Conservation (phyloP, 37 sponge, comb jelly and placozoan genomes). For the Lycopodina hypogea region DNA sequence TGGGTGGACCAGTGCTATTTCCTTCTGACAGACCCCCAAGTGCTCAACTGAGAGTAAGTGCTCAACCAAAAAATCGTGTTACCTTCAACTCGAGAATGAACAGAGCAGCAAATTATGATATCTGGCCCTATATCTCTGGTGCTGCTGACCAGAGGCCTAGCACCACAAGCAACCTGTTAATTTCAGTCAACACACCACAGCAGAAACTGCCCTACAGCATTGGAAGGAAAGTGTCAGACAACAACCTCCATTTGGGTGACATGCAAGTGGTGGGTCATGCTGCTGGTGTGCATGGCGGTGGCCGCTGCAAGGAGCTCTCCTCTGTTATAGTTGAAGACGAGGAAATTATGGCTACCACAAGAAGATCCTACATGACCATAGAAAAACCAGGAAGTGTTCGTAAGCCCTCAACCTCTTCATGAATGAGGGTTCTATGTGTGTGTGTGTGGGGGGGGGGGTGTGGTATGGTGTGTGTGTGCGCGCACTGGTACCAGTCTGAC, state of each 20-base stretch:
- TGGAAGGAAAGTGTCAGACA: constrained; percentile 35
- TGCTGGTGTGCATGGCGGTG: constrained; percentile 16
- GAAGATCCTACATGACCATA: background rate
- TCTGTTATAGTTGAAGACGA: constrained; percentile 19
- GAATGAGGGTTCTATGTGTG: background rate
- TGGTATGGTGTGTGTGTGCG: background rate
- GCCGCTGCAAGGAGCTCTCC: background rate
- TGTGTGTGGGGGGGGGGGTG: too few relatives aligned
- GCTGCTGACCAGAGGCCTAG: constrained; percentile 28
- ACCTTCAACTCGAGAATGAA: constrained; percentile 22
- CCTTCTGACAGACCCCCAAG: constrained; percentile 13
- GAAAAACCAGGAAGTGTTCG: constrained; percentile 29
- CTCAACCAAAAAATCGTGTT: constrained; percentile 22
- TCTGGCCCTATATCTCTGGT: background rate
- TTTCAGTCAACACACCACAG: background rate
- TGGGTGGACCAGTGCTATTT: background rate
- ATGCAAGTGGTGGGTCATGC: constrained; percentile 45
- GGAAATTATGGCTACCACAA: background rate
- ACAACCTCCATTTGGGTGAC: constrained; percentile 9
- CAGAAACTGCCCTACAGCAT: background rate
- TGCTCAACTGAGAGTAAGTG: constrained; percentile 8
- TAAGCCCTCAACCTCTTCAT: background rate
- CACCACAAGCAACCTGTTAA: constrained; percentile 21
- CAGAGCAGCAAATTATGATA: constrained; percentile 24
- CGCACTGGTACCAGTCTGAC: background rate